phyloP scores from a whole-genome alignment of 1,140 invertebrate genomes.

The Cataglyphis hispanica region DNA sequence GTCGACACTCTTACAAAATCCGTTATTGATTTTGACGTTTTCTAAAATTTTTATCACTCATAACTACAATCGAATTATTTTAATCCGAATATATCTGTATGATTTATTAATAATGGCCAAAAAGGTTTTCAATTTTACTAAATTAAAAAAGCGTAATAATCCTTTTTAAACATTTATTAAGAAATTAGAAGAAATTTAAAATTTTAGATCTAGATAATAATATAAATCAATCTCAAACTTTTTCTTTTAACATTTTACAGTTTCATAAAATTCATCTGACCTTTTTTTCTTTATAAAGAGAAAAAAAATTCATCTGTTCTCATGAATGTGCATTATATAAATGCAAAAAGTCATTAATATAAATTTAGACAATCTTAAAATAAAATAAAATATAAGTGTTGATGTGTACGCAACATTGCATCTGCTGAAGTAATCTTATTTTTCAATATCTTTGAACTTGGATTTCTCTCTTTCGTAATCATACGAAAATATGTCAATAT shows the following conservation, averaged over 20 bases:
- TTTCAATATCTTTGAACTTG: neutral
- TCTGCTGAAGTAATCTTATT: neutral
- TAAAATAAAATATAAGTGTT: neutral
- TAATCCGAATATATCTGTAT: neutral
- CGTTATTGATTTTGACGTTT: slow-evolving; percentile 6
- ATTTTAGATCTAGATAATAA: neutral
- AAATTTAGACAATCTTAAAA: neutral
- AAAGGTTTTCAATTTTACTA: neutral
- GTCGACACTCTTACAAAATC: slow-evolving; percentile 28
- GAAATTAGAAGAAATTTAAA: neutral
- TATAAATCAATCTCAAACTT: neutral
- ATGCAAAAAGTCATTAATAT: neutral
- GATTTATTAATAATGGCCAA: neutral
- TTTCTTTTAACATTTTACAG: neutral
- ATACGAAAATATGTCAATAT: neutral
- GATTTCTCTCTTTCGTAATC: slow-evolving; percentile 3
- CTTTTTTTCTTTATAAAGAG: neutral
- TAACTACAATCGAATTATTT: neutral
- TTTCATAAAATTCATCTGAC: neutral
- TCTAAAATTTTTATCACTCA: neutral
- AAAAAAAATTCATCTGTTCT: neutral
- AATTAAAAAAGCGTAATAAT: neutral
- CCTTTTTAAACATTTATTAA: neutral
- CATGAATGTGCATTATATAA: neutral
- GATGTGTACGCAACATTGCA: neutral